These are phyloP conservation scores for Drosophila ustulata DNA, from an alignment of 2,888 invertebrate species.

Conservation along the genomic window DNA sequence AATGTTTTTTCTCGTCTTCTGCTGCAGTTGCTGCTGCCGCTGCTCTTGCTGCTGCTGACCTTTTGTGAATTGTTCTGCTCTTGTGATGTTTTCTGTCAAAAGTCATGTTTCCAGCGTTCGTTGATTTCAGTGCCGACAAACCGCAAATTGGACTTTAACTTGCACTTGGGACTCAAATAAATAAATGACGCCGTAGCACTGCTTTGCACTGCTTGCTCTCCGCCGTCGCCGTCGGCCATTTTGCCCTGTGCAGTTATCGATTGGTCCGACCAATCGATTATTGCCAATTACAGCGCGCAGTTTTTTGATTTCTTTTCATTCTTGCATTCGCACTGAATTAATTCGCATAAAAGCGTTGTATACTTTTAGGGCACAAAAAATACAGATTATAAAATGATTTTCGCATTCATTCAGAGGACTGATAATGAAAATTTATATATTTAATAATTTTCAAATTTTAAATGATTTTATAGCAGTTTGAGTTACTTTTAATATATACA, in stretches of 20 bases:
- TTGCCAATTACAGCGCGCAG: neutral
- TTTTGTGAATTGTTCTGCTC: constrained; percentile 64
- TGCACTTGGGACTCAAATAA: constrained; percentile 28
- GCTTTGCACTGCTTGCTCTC: constrained; percentile 39
- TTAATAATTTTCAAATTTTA: no score
- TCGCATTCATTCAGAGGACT: neutral
- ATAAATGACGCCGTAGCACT: constrained; percentile 9
- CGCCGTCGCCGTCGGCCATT: neutral
- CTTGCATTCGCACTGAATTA: neutral
- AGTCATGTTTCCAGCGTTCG: constrained; percentile 70
- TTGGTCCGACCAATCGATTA: constrained; percentile 2
- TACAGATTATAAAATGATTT: constrained; percentile 16
- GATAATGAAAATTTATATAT: no score
- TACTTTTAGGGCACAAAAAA: constrained; percentile 50
- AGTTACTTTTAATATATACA: no score
- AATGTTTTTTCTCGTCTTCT: constrained; percentile 47
- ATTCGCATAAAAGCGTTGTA: constrained; percentile 17
- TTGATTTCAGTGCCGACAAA: constrained; percentile 52
- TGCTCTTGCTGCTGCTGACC: constrained; percentile 55
- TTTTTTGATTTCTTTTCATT: neutral
- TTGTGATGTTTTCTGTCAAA: constrained; percentile 64
- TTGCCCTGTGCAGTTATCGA: neutral
- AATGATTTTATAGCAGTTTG: no score
- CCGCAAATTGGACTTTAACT: constrained; percentile 20
- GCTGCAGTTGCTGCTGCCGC: constrained; percentile 20